Conservation (phyloP, 1,140 invertebrate genomes). For the Lerema accius region DNA sequence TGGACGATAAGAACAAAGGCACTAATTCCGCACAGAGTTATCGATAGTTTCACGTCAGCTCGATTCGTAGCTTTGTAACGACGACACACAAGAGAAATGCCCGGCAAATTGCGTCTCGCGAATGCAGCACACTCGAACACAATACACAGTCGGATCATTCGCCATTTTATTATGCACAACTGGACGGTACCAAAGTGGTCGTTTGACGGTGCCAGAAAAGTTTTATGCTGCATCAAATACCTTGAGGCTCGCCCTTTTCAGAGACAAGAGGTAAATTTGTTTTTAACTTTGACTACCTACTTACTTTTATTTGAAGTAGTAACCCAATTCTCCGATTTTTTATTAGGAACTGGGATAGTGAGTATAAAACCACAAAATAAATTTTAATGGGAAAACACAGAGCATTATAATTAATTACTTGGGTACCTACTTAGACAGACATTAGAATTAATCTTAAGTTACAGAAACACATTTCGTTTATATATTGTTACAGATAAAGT, state of each 20-base stretch:
- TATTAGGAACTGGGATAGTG: too few species aligned
- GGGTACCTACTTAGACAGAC: too few species aligned
- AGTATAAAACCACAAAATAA: too few species aligned
- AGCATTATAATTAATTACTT: too few species aligned
- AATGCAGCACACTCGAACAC: conserved; percentile 54
- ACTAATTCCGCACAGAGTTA: conserved; percentile 65
- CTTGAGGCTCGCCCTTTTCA: background rate
- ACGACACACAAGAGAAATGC: conserved; percentile 71
- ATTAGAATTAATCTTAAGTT: too few species aligned
- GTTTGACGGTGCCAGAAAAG: conserved; percentile 43
- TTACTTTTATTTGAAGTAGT: too few species aligned
- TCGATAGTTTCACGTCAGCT: conserved; percentile 66
- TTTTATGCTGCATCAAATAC: conserved; percentile 8
- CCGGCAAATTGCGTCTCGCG: conserved; percentile 70
- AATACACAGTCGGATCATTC: conserved; percentile 61
- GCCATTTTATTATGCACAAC: conserved; percentile 67
- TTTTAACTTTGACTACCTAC: background rate
- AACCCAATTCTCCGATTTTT: too few species aligned
- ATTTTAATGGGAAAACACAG: too few species aligned
- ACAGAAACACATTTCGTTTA: background rate
- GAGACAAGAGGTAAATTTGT: background rate
- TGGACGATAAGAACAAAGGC: conserved; percentile 52
- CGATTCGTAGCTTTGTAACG: conserved; percentile 63
- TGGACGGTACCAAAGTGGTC: conserved; percentile 49
- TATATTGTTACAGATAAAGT: background rate